These are phyloP conservation scores for Tyto alba DNA, from an alignment of 2,113 vertebrate genomes.

Conservation along the genomic window DNA sequence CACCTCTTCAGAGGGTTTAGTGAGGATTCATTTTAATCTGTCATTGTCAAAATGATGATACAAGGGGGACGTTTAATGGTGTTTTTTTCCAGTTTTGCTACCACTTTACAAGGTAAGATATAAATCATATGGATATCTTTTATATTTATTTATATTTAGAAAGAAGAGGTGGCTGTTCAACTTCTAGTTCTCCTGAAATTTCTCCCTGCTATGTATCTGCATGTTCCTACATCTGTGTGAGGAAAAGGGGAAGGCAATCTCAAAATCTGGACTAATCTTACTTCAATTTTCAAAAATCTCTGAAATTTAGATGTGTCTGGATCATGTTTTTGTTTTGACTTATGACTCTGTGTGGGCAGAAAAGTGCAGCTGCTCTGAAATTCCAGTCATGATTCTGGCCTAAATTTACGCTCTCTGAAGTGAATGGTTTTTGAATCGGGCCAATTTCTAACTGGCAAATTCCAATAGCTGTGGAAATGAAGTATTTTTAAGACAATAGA, in stretches of 20 bases:
- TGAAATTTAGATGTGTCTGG: background rate
- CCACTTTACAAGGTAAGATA: background rate
- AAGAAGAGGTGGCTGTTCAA: background rate
- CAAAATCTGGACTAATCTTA: background rate
- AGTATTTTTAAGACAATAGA: background rate
- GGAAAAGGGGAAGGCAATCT: background rate
- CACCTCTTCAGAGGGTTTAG: background rate
- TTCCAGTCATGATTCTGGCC: background rate
- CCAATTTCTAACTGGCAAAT: background rate
- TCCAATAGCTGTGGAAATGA: background rate
- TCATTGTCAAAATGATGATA: background rate
- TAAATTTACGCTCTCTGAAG: background rate
- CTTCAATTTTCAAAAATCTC: background rate
- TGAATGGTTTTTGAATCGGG: background rate
- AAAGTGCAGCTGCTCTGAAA: conserved; percentile 5
- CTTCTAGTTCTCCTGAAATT: background rate
- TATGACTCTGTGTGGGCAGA: background rate
- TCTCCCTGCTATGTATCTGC: background rate
- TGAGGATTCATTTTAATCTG: background rate
- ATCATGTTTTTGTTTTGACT: background rate
- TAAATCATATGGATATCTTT: background rate
- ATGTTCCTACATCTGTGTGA: background rate
- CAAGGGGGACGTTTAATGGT: background rate
- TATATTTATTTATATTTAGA: background rate
- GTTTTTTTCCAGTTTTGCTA: background rate